Percentiles rank a stretch among this genome's conserved stretches.
Conservation (phyloP, 1,140 invertebrate genomes). For the Scaptomyza hsui region DNA sequence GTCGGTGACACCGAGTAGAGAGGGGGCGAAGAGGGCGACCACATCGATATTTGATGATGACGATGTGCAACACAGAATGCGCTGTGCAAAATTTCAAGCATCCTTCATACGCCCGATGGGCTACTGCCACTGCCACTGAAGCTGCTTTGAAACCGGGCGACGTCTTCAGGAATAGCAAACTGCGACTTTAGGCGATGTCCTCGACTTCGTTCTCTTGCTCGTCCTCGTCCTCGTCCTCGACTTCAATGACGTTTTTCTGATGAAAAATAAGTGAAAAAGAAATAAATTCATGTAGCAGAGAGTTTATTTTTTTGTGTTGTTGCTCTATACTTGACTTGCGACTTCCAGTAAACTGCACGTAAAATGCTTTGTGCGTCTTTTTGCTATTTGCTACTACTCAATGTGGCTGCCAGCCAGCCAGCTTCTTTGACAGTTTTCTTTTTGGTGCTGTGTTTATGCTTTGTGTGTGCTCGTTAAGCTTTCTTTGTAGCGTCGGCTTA, state of each 20-base stretch:
- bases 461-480: slow-evolving; percentile 65
- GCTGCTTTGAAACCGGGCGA: neutral
- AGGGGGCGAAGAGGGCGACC: neutral
- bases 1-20: slow-evolving; percentile 32
- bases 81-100: slow-evolving; percentile 46
- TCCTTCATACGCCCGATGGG: slow-evolving; percentile 58
- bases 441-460: slow-evolving; percentile 45
- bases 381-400: neutral
- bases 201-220: neutral
- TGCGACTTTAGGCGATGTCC: slow-evolving; percentile 56
- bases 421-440: slow-evolving; percentile 30
- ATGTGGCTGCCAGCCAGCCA: slow-evolving; percentile 2
- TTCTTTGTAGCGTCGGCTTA: slow-evolving; percentile 41
- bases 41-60: slow-evolving; percentile 18
- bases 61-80: slow-evolving; percentile 42
- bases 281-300: slow-evolving; percentile 59
- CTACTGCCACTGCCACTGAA: neutral
- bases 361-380: slow-evolving; percentile 51
- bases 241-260: slow-evolving; percentile 57
- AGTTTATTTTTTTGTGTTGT: slow-evolving; percentile 14
- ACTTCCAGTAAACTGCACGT: slow-evolving; percentile 67
- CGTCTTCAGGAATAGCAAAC: slow-evolving; percentile 22
- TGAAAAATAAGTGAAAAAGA: slow-evolving; percentile 56
- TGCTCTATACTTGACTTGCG: slow-evolving; percentile 43
- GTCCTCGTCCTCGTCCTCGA: neutral